Evolutionary conservation across 2,888 invertebrate genomes (phyloP).

Genomic region (Saturnia japonica): DNA sequence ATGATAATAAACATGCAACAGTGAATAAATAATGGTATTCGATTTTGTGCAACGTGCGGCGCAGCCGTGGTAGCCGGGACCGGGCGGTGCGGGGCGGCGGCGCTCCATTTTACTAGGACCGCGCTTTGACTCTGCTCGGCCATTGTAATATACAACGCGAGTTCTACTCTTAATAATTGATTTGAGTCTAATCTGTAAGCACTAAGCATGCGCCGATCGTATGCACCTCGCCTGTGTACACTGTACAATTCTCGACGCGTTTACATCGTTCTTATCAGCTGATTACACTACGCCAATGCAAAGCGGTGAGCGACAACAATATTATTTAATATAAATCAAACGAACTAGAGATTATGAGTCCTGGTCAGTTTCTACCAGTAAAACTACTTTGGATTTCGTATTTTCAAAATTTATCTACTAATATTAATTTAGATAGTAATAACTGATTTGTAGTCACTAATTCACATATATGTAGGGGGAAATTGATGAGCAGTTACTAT

Average conservation of each 20-base stretch:
- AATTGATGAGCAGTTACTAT: background rate
- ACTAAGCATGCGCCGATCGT: conserved; percentile 72
- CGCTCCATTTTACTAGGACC: conserved; percentile 41
- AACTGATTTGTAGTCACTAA: background rate
- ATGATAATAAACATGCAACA: conserved; percentile 74
- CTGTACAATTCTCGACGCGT: conserved; percentile 42
- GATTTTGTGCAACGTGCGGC: conserved; percentile 74
- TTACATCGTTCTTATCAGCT: conserved; percentile 73
- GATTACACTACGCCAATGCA: conserved; percentile 64
- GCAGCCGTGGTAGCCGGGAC: conserved; percentile 55
- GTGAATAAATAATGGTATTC: conserved; percentile 74
- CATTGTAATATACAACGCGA: conserved; percentile 28
- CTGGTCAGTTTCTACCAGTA: background rate
- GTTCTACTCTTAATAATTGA: conserved; percentile 57
- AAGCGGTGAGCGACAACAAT: conserved; percentile 27
- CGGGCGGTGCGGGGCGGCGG: conserved; percentile 34
- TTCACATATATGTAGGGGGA: background rate
- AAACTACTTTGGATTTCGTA: background rate
- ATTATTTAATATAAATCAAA: background rate
- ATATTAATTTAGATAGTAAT: background rate
- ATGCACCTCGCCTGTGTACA: conserved; percentile 44
- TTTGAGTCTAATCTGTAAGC: conserved; percentile 64
- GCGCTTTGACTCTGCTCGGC: conserved; percentile 30
- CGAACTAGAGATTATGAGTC: background rate
- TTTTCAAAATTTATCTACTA: background rate